phyloP scores from a whole-genome alignment of 2,888 invertebrate species.

The Drosophila paucipuncta region DNA sequence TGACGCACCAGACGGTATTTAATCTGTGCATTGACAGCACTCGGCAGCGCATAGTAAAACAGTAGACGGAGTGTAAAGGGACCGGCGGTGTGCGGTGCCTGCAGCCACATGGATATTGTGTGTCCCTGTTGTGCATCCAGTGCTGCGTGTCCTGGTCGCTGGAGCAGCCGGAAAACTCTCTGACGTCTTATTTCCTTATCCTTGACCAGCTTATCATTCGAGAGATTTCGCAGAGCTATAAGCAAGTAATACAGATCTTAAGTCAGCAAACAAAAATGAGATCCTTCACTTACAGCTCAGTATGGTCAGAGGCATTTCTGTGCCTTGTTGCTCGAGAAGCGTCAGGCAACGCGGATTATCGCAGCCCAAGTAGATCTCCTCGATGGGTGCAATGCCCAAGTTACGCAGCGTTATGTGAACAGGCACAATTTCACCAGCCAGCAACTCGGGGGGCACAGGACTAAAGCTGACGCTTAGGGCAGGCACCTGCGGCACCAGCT shows the following conservation, averaged over 20 bases:
- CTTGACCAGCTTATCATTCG: conserved; percentile 84
- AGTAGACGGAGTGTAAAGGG: conserved; percentile 88
- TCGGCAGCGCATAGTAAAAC: conserved; percentile 89
- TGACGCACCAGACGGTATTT: conserved; percentile 88
- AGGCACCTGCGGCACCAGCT: conserved; percentile 92
- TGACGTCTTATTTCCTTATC: conserved; percentile 85
- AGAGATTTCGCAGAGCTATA: conserved; percentile 81
- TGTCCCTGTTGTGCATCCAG: conserved; percentile 83
- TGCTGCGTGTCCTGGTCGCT: conserved; percentile 62
- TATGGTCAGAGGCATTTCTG: conserved; percentile 83
- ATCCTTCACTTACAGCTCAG: conserved; percentile 80
- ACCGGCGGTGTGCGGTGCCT: conserved; percentile 89
- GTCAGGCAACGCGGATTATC: conserved; percentile 84
- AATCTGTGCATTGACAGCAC: conserved; percentile 60
- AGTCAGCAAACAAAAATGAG: neutral
- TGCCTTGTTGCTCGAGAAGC: conserved; percentile 78
- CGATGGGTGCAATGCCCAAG: conserved; percentile 88
- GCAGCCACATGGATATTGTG: conserved; percentile 87
- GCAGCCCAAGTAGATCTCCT: conserved; percentile 87
- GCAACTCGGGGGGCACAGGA: conserved; percentile 88
- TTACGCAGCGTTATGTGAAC: conserved; percentile 88
- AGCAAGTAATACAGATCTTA: neutral
- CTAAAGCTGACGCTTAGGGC: conserved; percentile 91
- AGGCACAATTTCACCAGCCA: conserved; percentile 90
- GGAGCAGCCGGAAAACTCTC: conserved; percentile 82